phyloP scores from a whole-genome alignment of 53 echinoderm and acorn worm species.

The Patiria pectinifera region DNA sequence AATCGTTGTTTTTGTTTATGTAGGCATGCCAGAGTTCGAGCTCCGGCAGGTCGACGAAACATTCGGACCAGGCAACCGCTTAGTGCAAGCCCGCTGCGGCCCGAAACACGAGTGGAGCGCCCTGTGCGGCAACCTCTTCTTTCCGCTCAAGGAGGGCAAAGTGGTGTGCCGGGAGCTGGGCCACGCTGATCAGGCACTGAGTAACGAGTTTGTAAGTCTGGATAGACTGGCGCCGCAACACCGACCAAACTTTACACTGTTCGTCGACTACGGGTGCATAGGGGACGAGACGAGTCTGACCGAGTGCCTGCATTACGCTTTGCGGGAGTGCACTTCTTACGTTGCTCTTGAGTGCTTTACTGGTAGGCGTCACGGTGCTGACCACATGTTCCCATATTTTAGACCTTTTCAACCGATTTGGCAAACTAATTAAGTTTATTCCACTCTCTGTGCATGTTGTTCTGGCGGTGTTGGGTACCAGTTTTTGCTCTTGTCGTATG shows the following conservation, averaged over 20 bases:
- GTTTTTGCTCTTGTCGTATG: too few relatives aligned
- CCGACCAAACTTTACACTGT: constrained; percentile 39
- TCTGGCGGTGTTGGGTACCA: too few relatives aligned
- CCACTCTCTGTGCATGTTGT: too few relatives aligned
- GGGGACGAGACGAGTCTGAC: constrained; percentile 28
- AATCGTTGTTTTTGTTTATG: neutral
- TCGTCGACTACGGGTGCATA: constrained; percentile 29
- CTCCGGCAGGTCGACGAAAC: neutral
- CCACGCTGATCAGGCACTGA: neutral
- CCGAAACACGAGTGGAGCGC: constrained; percentile 26
- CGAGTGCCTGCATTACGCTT: constrained; percentile 3
- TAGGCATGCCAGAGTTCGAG: constrained; percentile 30
- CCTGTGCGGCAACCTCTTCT: constrained; percentile 13
- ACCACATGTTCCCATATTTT: neutral
- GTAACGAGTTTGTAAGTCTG: neutral
- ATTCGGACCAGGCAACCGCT: neutral
- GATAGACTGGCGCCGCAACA: neutral
- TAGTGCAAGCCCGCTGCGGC: constrained; percentile 26
- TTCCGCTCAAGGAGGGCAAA: neutral
- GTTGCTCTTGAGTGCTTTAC: constrained; percentile 34
- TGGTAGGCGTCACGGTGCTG: neutral
- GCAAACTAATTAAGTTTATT: too few relatives aligned
- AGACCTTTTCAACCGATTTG: too few relatives aligned
- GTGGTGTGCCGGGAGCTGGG: constrained; percentile 30
- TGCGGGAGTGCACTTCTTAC: constrained; percentile 1